phyloP scores from a whole-genome alignment of 1,140 invertebrate species.

The Hypothenemus hampei region DNA sequence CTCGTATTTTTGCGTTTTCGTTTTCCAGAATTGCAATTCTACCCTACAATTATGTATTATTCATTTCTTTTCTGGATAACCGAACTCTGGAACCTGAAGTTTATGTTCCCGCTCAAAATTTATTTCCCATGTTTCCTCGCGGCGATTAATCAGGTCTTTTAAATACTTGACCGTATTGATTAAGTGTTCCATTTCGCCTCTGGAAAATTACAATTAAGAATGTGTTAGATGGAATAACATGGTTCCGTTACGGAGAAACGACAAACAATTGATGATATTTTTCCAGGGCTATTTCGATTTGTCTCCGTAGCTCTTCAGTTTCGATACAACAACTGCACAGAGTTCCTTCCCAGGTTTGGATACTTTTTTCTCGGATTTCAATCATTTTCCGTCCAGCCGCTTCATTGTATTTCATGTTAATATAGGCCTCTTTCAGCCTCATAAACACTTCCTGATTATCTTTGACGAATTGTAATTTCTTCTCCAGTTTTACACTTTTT shows the following conservation, averaged over 20 bases:
- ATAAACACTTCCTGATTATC: slow-evolving; percentile 36
- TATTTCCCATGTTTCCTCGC: slow-evolving; percentile 21
- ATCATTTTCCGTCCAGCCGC: slow-evolving; percentile 33
- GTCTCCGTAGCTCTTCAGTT: slow-evolving; percentile 28
- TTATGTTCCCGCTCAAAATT: slow-evolving; percentile 21
- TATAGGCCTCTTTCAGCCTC: slow-evolving; percentile 34
- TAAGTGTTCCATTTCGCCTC: slow-evolving; percentile 30
- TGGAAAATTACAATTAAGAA: slow-evolving; percentile 10
- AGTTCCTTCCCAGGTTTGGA: slow-evolving; percentile 35
- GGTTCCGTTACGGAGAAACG: slow-evolving; percentile 28
- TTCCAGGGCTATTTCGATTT: slow-evolving; percentile 21
- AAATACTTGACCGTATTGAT: slow-evolving; percentile 30
- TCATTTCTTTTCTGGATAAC: background rate
- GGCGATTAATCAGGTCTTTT: slow-evolving; percentile 26
- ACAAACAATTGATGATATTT: slow-evolving; percentile 28
- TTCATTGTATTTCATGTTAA: slow-evolving; percentile 38
- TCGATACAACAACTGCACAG: slow-evolving; percentile 32
- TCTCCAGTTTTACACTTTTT: slow-evolving; percentile 26
- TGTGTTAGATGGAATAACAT: background rate
- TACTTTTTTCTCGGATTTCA: slow-evolving; percentile 32
- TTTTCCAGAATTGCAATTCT: slow-evolving; percentile 13
- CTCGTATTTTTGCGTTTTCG: slow-evolving; percentile 19
- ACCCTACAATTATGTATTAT: background rate
- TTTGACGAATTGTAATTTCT: slow-evolving; percentile 35
- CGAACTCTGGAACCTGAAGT: slow-evolving; percentile 4